Evolutionary conservation across 2,888 invertebrate species (phyloP), one percentile per base, ranked within the genome.

Genomic region (Leucophenga montana): DNA sequence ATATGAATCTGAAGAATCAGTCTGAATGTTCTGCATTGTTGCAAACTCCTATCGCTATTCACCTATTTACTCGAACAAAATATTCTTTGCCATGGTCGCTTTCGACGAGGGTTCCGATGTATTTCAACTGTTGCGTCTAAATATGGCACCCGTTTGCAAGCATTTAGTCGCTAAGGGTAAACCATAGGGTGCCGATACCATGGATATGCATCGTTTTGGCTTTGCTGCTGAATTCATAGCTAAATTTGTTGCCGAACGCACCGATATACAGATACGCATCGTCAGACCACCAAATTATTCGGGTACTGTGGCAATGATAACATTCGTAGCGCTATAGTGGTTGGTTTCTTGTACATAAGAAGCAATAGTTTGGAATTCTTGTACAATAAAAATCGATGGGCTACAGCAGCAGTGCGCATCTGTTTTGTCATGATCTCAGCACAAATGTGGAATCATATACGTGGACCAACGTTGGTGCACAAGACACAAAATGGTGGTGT

Each of bases 391-490:
- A 97, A 95, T 68, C 93, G 97, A 88, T 99, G 99, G 99, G 99
- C 96, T 0, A 91, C 96, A 20, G 91, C 93, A n/a, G 95, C 98
- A 8, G 89, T 99, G 88, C 92, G 95, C 83, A 95, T 99, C 88
- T 96, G 97, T 80, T 96, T 99, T 85, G 95, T 95, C 13, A 99
- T 99, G 97, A 95, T 97, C 33, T 99, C 98, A 0, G 99, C 99
- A 5, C 99, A 99, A 90, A 99, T 99, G 99, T 99, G 99, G 99
- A 99, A 99, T 90, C 99, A 99, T 87, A 99, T 99, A 75, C 92
- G 99, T 82, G 97, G 97, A 3, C 99, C 99, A 8, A 99, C 99
- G 1, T 95, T 99, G 87, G 94, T 98, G 88, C 98, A 99, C 87
- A 95, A 95, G 85, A 94, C 95, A 11, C 94, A 95, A 83, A 95